These are phyloP conservation scores for Nymphicus hollandicus DNA, from an alignment of 2,113 vertebrate species.

Conservation along the genomic window DNA sequence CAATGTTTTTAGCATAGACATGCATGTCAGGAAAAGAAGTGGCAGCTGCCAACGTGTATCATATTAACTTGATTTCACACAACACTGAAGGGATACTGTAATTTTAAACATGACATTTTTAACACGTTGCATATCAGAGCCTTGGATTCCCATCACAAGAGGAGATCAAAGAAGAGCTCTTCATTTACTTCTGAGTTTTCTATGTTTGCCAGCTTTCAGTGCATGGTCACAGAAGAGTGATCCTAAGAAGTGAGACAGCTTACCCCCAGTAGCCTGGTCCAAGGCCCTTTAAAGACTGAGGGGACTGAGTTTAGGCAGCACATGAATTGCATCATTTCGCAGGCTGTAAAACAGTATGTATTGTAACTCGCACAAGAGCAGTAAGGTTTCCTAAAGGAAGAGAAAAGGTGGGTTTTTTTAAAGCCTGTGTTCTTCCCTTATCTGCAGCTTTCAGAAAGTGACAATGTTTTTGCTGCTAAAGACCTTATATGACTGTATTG, in stretches of 20 bases:
- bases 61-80: neutral
- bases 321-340: neutral
- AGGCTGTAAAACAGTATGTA: neutral
- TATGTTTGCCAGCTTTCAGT: neutral
- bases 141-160: neutral
- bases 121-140: neutral
- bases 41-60: neutral
- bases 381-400: neutral
- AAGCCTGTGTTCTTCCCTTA: neutral
- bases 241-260: neutral
- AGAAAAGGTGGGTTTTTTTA: neutral
- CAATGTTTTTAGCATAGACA: neutral
- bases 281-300: neutral
- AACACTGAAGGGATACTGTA: neutral
- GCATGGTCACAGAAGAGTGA: neutral
- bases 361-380: neutral
- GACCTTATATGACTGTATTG: neutral
- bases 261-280: neutral
- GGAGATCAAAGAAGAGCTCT: neutral
- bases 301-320: neutral
- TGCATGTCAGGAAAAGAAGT: neutral
- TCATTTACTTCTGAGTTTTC: neutral
- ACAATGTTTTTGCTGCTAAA: neutral
- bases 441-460: neutral
- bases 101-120: conserved; percentile 5